Conservation (phyloP, 2,113 vertebrate species). For the Aegithalos caudatus region DNA sequence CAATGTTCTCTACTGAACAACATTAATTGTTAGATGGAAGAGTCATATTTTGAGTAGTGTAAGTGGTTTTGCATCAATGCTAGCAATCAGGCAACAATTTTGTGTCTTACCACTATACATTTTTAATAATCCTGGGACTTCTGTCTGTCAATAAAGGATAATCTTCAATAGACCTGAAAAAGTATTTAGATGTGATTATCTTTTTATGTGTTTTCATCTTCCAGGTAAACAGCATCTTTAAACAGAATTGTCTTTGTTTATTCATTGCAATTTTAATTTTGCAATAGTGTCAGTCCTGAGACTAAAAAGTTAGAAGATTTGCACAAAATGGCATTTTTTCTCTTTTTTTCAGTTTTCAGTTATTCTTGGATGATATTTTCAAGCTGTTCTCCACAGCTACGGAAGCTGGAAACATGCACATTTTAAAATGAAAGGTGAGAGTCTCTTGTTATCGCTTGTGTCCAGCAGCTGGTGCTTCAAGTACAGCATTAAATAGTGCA, state of each 20-base stretch:
- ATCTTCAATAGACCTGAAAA: slow-evolving; percentile 56
- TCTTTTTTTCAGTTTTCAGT: background rate
- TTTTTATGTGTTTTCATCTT: slow-evolving; percentile 32
- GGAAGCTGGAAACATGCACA: background rate
- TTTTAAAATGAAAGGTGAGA: slow-evolving; percentile 54
- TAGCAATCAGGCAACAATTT: slow-evolving; percentile 67
- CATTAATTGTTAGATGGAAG: slow-evolving; percentile 65
- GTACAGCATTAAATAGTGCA: slow-evolving; percentile 28
- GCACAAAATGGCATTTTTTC: background rate
- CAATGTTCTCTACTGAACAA: background rate
- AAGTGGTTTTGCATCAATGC: slow-evolving; percentile 68
- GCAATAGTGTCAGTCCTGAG: background rate
- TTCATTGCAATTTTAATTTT: background rate
- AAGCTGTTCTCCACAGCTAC: background rate
- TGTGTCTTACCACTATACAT: slow-evolving; percentile 64
- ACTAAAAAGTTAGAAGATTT: background rate
- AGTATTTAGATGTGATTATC: slow-evolving; percentile 22
- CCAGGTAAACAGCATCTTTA: slow-evolving; percentile 9
- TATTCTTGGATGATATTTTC: background rate
- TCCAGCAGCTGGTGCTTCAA: slow-evolving; percentile 49
- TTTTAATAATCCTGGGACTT: slow-evolving; percentile 70
- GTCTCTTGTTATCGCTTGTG: slow-evolving; percentile 43
- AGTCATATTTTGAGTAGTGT: slow-evolving; percentile 64
- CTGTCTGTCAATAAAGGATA: slow-evolving; percentile 61
- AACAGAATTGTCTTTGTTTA: slow-evolving; percentile 44